Conservation (phyloP, 2,113 vertebrate species). For the Gulo gulo region DNA sequence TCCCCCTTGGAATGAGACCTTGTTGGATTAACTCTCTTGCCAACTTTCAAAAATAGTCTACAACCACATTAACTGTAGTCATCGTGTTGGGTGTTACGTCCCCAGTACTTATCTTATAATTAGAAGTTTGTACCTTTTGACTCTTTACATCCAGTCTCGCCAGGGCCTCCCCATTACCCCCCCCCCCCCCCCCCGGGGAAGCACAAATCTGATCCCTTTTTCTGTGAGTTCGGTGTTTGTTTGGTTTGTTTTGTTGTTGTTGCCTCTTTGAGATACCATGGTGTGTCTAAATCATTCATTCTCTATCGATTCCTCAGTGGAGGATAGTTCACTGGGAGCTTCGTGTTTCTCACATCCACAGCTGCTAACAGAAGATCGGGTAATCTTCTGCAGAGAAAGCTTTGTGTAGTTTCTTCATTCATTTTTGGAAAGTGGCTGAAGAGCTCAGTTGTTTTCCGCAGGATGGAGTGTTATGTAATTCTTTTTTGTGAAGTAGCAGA, state of each 20-base stretch:
- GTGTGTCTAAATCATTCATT: neutral
- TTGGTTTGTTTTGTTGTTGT: neutral
- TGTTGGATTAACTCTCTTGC: neutral
- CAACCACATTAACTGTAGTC: neutral
- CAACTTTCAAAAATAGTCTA: neutral
- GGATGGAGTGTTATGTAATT: slow-evolving; percentile 2
- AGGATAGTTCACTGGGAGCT: neutral
- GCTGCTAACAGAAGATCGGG: neutral
- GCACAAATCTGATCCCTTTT: neutral
- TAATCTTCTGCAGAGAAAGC: neutral
- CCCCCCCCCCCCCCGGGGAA: too few species aligned
- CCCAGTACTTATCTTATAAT: neutral
- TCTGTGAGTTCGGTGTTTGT: neutral
- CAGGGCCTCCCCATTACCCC: neutral
- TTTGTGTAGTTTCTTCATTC: neutral
- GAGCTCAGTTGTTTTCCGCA: neutral
- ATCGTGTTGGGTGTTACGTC: neutral
- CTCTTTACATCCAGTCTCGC: neutral
- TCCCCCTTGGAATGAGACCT: neutral
- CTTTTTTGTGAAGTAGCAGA: neutral
- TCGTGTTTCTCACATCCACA: neutral
- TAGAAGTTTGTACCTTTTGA: neutral
- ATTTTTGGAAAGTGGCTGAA: neutral
- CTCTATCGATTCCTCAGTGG: neutral
- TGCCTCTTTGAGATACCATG: neutral